Conservation (phyloP, 92 coral and sea anemone genomes). For the Zoanthus solanderi region DNA sequence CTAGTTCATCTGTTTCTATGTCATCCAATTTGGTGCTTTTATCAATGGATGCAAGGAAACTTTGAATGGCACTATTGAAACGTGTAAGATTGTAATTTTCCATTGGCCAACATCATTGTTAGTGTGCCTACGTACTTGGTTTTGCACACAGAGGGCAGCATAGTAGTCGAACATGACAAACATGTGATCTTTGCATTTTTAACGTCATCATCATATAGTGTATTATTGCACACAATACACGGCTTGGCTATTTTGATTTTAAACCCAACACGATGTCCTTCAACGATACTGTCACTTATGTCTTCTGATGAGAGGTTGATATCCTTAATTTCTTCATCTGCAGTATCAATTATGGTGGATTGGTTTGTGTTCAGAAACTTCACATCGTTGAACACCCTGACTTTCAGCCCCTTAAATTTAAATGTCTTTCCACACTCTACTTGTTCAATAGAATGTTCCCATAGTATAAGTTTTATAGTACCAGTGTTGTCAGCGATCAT, state of each 20-base stretch:
- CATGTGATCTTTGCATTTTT: conserved; percentile 35
- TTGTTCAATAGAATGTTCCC: too few species aligned
- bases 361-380: conserved; percentile 11
- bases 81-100: conserved; percentile 14
- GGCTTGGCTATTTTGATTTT: neutral
- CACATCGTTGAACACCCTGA: neutral
- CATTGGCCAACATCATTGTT: neutral
- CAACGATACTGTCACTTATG: neutral
- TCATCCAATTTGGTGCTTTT: conserved; percentile 17
- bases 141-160: conserved; percentile 34
- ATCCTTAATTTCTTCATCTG: neutral
- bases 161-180: conserved; percentile 41
- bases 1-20: neutral
- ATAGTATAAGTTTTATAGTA: conserved; percentile 8
- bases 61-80: conserved; percentile 46
- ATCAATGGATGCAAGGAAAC: conserved; percentile 35
- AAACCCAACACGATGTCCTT: neutral
- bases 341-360: neutral
- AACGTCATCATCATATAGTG: conserved; percentile 34
- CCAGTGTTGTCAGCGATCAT: conserved; percentile 35
- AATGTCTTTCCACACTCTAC: too few species aligned
- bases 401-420: neutral
- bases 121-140: conserved; percentile 40
- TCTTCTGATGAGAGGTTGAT: neutral
- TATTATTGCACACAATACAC: conserved; percentile 11